phyloP scores from a whole-genome alignment of 2,113 vertebrate genomes.

The Panthera leo region DNA sequence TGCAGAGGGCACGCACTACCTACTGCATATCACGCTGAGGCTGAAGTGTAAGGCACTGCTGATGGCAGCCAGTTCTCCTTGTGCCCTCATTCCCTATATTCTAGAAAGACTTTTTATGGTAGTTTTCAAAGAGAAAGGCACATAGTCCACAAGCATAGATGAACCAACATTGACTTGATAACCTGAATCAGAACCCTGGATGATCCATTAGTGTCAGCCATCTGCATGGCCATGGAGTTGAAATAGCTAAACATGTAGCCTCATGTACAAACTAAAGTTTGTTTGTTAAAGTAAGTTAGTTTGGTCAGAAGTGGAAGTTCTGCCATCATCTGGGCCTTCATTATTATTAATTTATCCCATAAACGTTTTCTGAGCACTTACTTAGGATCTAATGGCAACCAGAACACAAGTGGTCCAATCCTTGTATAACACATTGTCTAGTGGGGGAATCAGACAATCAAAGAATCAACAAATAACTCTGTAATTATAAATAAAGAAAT shows the following conservation, averaged over 20 bases:
- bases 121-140: not conserved
- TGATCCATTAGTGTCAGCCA: not conserved
- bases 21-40: slow-evolving; percentile 59
- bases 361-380: not conserved
- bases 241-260: not conserved
- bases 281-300: not conserved
- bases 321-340: not conserved
- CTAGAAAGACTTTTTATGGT: not conserved
- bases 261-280: not conserved
- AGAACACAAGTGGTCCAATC: not conserved
- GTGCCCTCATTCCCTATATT: not conserved
- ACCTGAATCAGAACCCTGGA: not conserved
- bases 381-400: not conserved
- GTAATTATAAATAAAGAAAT: not conserved
- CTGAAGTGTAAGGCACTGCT: slow-evolving; percentile 70
- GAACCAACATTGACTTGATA: not conserved
- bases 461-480: not conserved
- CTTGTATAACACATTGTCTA: not conserved
- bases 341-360: not conserved
- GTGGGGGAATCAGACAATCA: not conserved
- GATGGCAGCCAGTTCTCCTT: not conserved
- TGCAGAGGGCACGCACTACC: slow-evolving; percentile 53
- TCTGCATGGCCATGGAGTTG: not conserved
- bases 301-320: not conserved
- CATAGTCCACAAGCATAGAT: not conserved